These are phyloP conservation scores for Melieria crassipennis DNA, from an alignment of 2,888 invertebrate species.

Conservation along the genomic window DNA sequence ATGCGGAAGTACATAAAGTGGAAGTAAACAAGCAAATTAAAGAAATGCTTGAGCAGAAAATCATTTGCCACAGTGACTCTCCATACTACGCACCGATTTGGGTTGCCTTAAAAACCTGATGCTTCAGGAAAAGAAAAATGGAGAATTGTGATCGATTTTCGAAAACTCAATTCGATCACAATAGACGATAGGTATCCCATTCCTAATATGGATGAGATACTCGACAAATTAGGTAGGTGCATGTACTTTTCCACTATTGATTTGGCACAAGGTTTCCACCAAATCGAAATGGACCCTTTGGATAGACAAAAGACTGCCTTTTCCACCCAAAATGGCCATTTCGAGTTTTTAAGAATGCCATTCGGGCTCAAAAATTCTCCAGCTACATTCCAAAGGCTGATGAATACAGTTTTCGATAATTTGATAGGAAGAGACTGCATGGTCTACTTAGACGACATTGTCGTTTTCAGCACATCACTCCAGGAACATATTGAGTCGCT, in stretches of 20 bases:
- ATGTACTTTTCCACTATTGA: slow-evolving; percentile 37
- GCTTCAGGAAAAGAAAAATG: slow-evolving; percentile 27
- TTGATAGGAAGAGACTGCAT: slow-evolving; percentile 47
- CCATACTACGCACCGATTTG: slow-evolving; percentile 33
- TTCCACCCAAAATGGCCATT: slow-evolving; percentile 39
- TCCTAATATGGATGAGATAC: slow-evolving; percentile 31
- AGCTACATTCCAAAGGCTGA: slow-evolving; percentile 42
- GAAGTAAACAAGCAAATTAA: neutral
- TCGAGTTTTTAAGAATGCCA: slow-evolving; percentile 43
- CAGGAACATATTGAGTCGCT: slow-evolving; percentile 50
- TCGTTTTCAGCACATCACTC: slow-evolving; percentile 47
- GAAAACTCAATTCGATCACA: slow-evolving; percentile 32
- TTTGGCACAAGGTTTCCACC: slow-evolving; percentile 39
- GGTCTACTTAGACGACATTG: slow-evolving; percentile 55
- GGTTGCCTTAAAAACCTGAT: slow-evolving; percentile 36
- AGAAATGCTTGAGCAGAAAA: slow-evolving; percentile 17
- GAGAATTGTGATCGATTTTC: slow-evolving; percentile 35
- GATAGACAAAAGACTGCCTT: slow-evolving; percentile 46
- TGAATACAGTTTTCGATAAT: slow-evolving; percentile 46
- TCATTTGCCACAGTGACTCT: slow-evolving; percentile 33
- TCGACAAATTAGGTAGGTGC: slow-evolving; percentile 18
- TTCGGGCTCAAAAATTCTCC: slow-evolving; percentile 40
- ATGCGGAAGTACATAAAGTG: slow-evolving; percentile 19
- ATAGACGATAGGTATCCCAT: slow-evolving; percentile 30
- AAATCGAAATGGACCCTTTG: slow-evolving; percentile 46